Evolutionary conservation across 2,888 invertebrate species (phyloP), one percentile per base, ranked within the genome.

Genomic region (Muscina levida): DNA sequence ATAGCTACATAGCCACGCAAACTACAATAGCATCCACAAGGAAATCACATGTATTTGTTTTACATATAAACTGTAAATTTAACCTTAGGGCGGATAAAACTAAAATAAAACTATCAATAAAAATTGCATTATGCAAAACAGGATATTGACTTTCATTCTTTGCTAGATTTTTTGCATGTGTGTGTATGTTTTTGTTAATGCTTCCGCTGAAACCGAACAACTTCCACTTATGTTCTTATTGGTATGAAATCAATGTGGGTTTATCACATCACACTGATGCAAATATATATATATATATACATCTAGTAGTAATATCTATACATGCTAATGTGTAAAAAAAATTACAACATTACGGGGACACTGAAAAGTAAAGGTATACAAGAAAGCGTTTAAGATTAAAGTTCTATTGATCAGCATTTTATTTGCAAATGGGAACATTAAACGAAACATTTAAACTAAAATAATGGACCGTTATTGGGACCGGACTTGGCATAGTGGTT

Each of bases 91-190:
- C 80, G 80, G 80, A 81, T 81, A 26, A 74, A 39, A 68, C 72
- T 73, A 79, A 77, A 82, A 76, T 77, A 77, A 82, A 82, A 83
- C 82, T 80, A 84, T 83, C 83, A 84, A 83, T 84, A 84, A 83
- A 83, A 84, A 83, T 83, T 82, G 80, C 84, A 82, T 84, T 84
- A 84, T 83, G 82, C 80, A 84, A 83, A 84, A 73, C 77, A 80
- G 82, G 82, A 82, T 84, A 82, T 83, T 82, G 83, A 80, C 75
- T 82, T 73, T 75, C 56, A 73, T 48, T 46, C 10, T 22, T 31
- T 76, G 48, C n/a, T 72, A 8, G 31, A 31, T 3, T 26, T 17
- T 19, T 31, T 37, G 17, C 26, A 15, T 65, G 15, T 56, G 13
- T 42, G 8, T 71, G 66, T 72, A 42, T 46, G 62, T 68, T 79